These are phyloP conservation scores for Eupithecia subumbrata DNA, from an alignment of 2,888 invertebrate species.

Conservation along the genomic window DNA sequence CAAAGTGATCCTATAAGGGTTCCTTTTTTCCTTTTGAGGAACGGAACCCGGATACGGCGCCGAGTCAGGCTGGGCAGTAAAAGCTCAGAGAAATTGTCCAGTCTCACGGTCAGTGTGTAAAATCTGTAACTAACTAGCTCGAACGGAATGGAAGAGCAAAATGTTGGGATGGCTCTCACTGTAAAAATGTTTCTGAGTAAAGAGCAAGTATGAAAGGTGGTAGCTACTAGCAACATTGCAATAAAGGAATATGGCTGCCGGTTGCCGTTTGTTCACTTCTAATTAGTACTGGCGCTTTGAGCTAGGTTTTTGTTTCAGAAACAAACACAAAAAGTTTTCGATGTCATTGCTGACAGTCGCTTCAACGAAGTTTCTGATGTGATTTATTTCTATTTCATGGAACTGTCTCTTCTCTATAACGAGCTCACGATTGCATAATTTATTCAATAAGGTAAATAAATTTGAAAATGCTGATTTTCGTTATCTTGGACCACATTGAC, in stretches of 20 bases:
- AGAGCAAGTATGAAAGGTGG: conserved; percentile 46
- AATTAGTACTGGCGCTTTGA: conserved; percentile 62
- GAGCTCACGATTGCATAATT: background rate
- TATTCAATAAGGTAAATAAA: too few species aligned
- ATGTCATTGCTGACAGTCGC: background rate
- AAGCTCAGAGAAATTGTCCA: background rate
- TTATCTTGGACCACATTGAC: too few species aligned
- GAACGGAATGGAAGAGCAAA: conserved; percentile 52
- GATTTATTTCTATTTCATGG: background rate
- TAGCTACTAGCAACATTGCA: conserved; percentile 60
- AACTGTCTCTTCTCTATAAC: background rate
- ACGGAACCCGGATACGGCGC: too few species aligned
- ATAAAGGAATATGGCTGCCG: conserved; percentile 38
- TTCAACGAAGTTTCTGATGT: background rate
- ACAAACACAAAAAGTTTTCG: background rate
- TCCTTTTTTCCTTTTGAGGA: too few species aligned
- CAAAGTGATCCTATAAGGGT: too few species aligned
- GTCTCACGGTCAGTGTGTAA: conserved; percentile 31
- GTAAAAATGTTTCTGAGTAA: conserved; percentile 61
- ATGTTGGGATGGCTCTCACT: conserved; percentile 51
- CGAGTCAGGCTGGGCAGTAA: background rate
- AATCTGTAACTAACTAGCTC: conserved; percentile 49
- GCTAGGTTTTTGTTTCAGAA: conserved; percentile 36
- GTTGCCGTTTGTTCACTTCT: conserved; percentile 52
- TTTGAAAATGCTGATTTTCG: too few species aligned